These are phyloP conservation scores for Vanacampus margaritifer DNA, from an alignment of 2,113 vertebrate genomes.

Conservation along the genomic window DNA sequence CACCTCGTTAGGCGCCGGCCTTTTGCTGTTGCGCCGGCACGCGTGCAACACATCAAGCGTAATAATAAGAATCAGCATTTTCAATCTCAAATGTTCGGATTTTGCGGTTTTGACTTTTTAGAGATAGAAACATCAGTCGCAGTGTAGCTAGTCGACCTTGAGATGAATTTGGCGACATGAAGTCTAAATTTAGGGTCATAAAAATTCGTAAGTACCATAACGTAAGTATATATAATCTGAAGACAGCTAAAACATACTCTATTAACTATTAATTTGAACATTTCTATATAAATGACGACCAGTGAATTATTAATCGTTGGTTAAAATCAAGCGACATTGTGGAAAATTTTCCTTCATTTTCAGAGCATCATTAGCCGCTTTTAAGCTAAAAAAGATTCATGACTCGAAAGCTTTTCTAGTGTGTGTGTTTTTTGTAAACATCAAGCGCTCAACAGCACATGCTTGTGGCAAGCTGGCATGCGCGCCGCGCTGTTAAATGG, in stretches of 20 bases:
- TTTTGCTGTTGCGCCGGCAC: neutral
- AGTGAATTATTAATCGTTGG: neutral
- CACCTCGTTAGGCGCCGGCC: neutral
- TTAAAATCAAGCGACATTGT: neutral
- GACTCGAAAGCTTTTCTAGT: conserved; percentile 31
- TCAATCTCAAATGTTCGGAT: neutral
- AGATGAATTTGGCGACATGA: neutral
- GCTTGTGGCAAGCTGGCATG: conserved; percentile 23
- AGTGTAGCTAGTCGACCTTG: neutral
- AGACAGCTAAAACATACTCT: neutral
- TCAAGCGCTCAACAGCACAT: conserved; percentile 36
- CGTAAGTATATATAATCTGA: neutral
- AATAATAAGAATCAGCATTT: neutral
- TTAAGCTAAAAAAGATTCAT: conserved; percentile 29
- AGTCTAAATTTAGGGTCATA: too few species aligned
- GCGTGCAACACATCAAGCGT: neutral
- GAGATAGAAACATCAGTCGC: neutral
- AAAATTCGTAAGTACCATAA: neutral
- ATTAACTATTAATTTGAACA: neutral
- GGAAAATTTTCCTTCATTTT: neutral
- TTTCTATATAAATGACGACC: neutral
- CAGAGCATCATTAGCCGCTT: conserved; percentile 14
- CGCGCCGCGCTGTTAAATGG: conserved; percentile 39
- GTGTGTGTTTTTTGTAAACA: conserved; percentile 27
- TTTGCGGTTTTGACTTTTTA: neutral